Evolutionary conservation across 2,113 vertebrate species (phyloP), one percentile per base, ranked within the genome.

Genomic region (Asarcornis scutulata): DNA sequence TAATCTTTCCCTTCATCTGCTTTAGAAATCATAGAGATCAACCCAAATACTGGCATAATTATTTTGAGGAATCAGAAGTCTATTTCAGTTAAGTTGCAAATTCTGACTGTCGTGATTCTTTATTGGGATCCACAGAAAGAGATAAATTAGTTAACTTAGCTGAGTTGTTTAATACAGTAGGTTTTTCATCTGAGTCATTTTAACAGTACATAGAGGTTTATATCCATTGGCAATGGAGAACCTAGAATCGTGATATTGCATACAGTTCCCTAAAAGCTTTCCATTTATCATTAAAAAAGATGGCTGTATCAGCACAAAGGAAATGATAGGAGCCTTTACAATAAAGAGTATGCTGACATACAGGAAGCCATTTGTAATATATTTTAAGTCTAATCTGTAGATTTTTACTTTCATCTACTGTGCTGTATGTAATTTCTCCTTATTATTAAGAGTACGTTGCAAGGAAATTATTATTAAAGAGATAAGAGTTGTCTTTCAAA

Each of bases 401-500:
- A 60, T 29, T 44, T 81, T 60, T 36, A 14, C 40, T 90, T 94
- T 86, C 21, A 86, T 93, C 66, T 92, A 6, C 90, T 90, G 48
- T 58, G 26, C 44, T 69, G 4, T 64, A 67, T 81, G 42, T 88
- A 84, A 86, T 73, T 88, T 81, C 11, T 38, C 21, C 48, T 64
- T 86, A 82, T 73, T 90, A 79, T 69, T 76, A 93, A 76, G 50
- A 56, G 9, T 86, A 68, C 83, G 93, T 91, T 23, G 1, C 52
- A 56, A 86, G 73, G 91, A 93, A 93, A 93, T 90, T 88, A 81
- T 88, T 93, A 78, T 78, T 81, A 84, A 75, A 52, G 52, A 93
- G 83, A 81, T 93, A 88, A 88, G 86, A 90, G 66, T 79, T 76
- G 23, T 36, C 34, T 96, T 95, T 93, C 83, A 82, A 68, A 79